A percentile compares a stretch with the other conserved stretches of the same genome.
phyloP scores from a whole-genome alignment of 2,888 invertebrate genomes.

The Sinodicranocentrus sp. region DNA sequence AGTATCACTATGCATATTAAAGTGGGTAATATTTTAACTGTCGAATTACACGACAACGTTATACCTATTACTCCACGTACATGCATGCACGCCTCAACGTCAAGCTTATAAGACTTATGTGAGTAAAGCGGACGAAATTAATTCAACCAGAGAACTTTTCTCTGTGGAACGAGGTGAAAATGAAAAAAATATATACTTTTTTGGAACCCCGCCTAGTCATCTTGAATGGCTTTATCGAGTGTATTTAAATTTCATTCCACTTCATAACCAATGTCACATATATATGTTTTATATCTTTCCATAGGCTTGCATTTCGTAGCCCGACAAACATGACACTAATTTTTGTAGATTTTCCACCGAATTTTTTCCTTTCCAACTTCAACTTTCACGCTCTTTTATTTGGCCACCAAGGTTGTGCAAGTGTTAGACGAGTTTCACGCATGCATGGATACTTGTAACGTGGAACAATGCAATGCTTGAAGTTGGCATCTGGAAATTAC shows the following conservation, averaged over 20 bases:
- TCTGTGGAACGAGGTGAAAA: too few relatives aligned
- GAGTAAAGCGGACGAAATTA: too few relatives aligned
- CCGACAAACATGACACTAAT: background rate
- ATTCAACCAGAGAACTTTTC: too few relatives aligned
- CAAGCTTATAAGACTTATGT: too few relatives aligned
- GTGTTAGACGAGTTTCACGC: slow-evolving; percentile 33
- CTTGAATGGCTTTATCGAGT: background rate
- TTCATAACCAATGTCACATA: background rate
- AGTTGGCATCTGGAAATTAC: slow-evolving; percentile 39
- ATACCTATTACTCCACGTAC: too few relatives aligned
- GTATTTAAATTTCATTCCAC: slow-evolving; percentile 1
- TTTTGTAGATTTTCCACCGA: background rate
- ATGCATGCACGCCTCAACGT: too few relatives aligned
- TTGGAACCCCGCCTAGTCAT: too few relatives aligned
- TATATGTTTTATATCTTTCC: background rate
- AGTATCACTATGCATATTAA: too few relatives aligned
- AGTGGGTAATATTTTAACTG: too few relatives aligned
- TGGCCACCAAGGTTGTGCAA: background rate
- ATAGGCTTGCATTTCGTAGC: background rate
- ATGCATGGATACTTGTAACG: slow-evolving; percentile 30
- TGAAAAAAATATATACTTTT: too few relatives aligned
- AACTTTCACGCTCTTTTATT: slow-evolving; percentile 24
- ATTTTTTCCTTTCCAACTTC: background rate
- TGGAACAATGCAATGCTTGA: slow-evolving; percentile 30
- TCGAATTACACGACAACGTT: too few relatives aligned